These are phyloP conservation scores for Ypsolopha sequella DNA, from an alignment of 2,888 invertebrate genomes.

Conservation along the genomic window DNA sequence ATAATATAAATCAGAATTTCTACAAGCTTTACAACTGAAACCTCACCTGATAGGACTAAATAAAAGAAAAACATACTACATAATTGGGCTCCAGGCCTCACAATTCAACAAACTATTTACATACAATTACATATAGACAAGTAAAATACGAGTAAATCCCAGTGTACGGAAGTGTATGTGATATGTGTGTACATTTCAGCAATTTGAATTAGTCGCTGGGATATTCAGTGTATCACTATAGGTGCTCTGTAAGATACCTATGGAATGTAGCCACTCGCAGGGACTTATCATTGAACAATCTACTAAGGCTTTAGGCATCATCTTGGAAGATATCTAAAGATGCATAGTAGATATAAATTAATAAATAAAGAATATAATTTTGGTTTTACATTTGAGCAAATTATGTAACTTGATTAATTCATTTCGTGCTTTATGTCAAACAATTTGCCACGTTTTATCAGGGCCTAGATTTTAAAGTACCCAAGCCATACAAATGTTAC, in stretches of 20 bases:
- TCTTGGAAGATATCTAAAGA: not conserved
- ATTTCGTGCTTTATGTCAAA: no score
- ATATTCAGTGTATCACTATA: conserved; percentile 11
- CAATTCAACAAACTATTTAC: conserved; percentile 10
- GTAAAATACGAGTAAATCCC: conserved; percentile 5
- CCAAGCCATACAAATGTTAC: no score
- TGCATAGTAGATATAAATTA: not conserved
- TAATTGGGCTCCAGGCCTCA: conserved; percentile 18
- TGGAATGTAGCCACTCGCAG: conserved; percentile 39
- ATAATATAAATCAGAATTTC: not conserved
- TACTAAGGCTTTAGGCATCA: not conserved
- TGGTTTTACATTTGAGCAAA: conserved; percentile 7
- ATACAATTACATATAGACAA: conserved; percentile 8
- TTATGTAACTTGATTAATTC: conserved; percentile 2
- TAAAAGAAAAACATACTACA: conserved; percentile 9
- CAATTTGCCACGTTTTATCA: no score
- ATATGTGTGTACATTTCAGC: conserved; percentile 14
- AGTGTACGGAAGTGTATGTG: not conserved
- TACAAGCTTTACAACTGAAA: conserved; percentile 5
- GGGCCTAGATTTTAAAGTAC: no score
- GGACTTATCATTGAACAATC: not conserved
- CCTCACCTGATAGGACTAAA: conserved; percentile 1
- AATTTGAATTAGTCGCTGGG: conserved; percentile 2
- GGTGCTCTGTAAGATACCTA: conserved; percentile 18
- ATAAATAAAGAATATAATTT: not conserved